Conservation (phyloP, 2,113 vertebrate species). For the Lophius piscatorius region DNA sequence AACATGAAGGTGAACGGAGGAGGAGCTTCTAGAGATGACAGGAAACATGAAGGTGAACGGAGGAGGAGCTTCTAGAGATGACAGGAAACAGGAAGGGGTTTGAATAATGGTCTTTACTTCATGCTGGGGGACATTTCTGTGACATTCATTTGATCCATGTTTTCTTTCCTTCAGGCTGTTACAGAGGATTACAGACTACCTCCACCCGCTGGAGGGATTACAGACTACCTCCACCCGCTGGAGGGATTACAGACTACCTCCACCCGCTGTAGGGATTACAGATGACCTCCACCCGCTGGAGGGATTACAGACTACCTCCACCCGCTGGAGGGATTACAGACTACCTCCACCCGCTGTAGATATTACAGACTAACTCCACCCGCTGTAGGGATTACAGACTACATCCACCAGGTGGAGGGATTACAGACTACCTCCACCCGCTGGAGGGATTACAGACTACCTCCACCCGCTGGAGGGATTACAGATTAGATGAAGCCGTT, state of each 20-base stretch:
- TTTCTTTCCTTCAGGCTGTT: slow-evolving; percentile 52
- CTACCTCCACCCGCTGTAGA: slow-evolving; percentile 57
- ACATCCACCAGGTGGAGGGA: slow-evolving; percentile 58
- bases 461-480: slow-evolving; percentile 60
- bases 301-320: slow-evolving; percentile 66
- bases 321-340: slow-evolving; percentile 44
- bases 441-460: slow-evolving; percentile 54
- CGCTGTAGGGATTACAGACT: slow-evolving; percentile 48
- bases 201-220: too few species aligned
- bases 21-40: too few species aligned
- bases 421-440: slow-evolving; percentile 65
- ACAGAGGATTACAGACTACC: slow-evolving; percentile 4
- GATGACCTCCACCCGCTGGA: slow-evolving; percentile 60
- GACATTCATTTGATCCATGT: slow-evolving; percentile 70
- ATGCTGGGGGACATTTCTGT: slow-evolving; percentile 37
- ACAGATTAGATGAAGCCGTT: slow-evolving; percentile 72
- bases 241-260: slow-evolving; percentile 64
- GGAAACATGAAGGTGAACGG: too few species aligned
- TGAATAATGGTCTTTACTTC: slow-evolving; percentile 52
- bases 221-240: too few species aligned
- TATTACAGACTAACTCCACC: slow-evolving; percentile 67
- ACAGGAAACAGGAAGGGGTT: too few species aligned
- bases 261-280: slow-evolving; percentile 43
- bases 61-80: too few species aligned
- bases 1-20: too few species aligned